A percentile compares a stretch with the other conserved stretches of the same genome.
Evolutionary conservation across 2,113 vertebrate genomes (phyloP).

Genomic region (Eptesicus fuscus): DNA sequence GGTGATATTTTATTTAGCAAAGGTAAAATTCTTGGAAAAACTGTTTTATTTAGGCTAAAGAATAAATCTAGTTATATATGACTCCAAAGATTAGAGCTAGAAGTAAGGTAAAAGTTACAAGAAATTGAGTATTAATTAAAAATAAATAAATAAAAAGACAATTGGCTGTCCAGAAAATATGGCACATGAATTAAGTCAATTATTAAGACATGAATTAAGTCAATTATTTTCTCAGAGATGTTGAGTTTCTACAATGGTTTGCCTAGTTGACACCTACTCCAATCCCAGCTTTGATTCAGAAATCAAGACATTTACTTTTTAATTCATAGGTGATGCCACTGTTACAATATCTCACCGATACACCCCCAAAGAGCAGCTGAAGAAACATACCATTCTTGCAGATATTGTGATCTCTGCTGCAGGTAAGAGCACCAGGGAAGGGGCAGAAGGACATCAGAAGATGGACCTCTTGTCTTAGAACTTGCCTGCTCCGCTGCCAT

Average conservation of each 20-base stretch:
- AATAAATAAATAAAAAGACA: not conserved
- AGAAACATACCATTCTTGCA: conserved; percentile 92
- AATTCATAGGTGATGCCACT: conserved; percentile 91
- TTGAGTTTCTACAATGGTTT: not conserved
- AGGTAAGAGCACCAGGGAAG: conserved; percentile 77
- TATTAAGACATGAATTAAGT: not conserved
- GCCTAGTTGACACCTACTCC: not conserved
- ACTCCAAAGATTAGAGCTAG: not conserved
- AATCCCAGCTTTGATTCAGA: not conserved
- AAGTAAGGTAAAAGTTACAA: not conserved
- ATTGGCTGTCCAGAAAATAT: not conserved
- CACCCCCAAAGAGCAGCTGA: conserved; percentile 96
- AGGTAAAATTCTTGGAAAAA: conserved; percentile 22
- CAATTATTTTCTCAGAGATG: not conserved
- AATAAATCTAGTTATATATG: not conserved
- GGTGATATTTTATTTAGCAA: conserved; percentile 23
- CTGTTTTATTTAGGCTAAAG: not conserved
- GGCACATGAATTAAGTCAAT: not conserved
- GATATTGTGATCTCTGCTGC: conserved; percentile 97
- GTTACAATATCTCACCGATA: conserved; percentile 97
- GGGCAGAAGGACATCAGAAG: not conserved
- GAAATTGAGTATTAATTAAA: not conserved
- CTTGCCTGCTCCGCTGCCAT: not conserved
- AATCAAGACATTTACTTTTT: not conserved
- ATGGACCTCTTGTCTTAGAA: not conserved